A percentile compares a stretch with the other conserved stretches of the same genome.
phyloP scores from a whole-genome alignment of 1,140 invertebrate species.

The Drosophila mauritiana region DNA sequence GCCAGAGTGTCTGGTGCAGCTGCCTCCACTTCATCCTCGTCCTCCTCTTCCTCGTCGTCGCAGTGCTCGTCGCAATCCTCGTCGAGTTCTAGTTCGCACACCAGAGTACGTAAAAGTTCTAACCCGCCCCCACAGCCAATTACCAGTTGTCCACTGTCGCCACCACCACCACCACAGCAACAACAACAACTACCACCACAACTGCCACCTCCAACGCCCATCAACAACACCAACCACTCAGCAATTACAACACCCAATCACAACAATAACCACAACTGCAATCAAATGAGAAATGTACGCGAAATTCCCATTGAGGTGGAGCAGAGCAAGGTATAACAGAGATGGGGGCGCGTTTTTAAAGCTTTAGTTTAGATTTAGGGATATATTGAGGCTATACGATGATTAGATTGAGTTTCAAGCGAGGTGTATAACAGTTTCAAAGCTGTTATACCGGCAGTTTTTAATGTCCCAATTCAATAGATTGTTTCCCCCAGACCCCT shows the following conservation, averaged over 20 bases:
- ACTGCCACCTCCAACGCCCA: slow-evolving; percentile 21
- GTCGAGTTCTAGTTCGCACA: slow-evolving; percentile 65
- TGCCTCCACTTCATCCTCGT: slow-evolving; percentile 40
- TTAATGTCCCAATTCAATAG: background rate
- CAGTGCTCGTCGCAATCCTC: slow-evolving; percentile 58
- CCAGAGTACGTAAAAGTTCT: slow-evolving; percentile 83
- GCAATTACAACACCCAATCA: slow-evolving; percentile 49
- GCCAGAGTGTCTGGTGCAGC: slow-evolving; percentile 55
- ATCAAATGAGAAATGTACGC: slow-evolving; percentile 71
- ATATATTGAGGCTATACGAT: background rate
- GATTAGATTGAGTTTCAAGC: background rate
- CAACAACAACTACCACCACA: slow-evolving; percentile 31
- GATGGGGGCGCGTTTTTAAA: background rate
- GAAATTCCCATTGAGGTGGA: slow-evolving; percentile 84
- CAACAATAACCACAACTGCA: slow-evolving; percentile 46
- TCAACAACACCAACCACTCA: slow-evolving; percentile 38
- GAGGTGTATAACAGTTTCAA: background rate
- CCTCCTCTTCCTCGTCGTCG: slow-evolving; percentile 63
- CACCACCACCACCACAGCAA: slow-evolving; percentile 38
- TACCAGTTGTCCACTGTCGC: slow-evolving; percentile 55
- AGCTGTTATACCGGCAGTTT: background rate
- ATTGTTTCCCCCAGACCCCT: background rate
- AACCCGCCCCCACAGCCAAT: slow-evolving; percentile 74
- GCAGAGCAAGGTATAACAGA: slow-evolving; percentile 76
- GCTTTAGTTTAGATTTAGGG: background rate